phyloP scores from a whole-genome alignment of 2,888 invertebrate genomes.

The Nomada lathburiana region DNA sequence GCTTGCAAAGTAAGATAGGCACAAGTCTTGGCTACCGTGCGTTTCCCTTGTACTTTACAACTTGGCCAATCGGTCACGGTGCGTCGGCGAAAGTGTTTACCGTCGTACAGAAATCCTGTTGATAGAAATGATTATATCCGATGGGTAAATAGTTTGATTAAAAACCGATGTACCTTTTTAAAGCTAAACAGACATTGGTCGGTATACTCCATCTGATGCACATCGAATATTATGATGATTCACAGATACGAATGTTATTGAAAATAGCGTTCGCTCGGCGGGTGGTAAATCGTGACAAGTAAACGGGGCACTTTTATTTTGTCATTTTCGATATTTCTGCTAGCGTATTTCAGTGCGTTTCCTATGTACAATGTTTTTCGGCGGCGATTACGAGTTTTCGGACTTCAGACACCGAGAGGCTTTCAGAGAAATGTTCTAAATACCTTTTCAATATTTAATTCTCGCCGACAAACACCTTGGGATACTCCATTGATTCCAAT shows the following conservation, averaged over 20 bases:
- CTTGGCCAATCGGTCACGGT: neutral
- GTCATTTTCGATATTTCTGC: no score
- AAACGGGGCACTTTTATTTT: no score
- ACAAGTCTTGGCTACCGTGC: constrained; percentile 38
- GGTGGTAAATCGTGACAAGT: neutral
- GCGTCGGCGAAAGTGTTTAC: neutral
- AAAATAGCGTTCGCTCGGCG: neutral
- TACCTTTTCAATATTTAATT: no score
- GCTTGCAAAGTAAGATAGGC: constrained; percentile 60
- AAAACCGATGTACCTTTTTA: neutral
- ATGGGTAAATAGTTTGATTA: neutral
- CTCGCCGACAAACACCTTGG: no score
- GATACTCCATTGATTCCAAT: no score
- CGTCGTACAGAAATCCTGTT: constrained; percentile 9
- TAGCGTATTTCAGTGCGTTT: no score
- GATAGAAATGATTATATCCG: constrained; percentile 18
- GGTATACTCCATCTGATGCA: neutral
- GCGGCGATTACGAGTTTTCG: no score
- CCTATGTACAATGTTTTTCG: no score
- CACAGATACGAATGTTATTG: neutral
- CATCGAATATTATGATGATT: constrained; percentile 5
- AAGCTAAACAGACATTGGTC: constrained; percentile 1
- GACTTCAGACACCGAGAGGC: no score
- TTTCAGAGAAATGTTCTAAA: no score
- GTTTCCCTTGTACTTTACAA: neutral